Percentiles rank a stretch among this genome's conserved stretches.
Evolutionary conservation across 2,113 vertebrate genomes (phyloP).

Genomic region (Lasiurus cinereus): DNA sequence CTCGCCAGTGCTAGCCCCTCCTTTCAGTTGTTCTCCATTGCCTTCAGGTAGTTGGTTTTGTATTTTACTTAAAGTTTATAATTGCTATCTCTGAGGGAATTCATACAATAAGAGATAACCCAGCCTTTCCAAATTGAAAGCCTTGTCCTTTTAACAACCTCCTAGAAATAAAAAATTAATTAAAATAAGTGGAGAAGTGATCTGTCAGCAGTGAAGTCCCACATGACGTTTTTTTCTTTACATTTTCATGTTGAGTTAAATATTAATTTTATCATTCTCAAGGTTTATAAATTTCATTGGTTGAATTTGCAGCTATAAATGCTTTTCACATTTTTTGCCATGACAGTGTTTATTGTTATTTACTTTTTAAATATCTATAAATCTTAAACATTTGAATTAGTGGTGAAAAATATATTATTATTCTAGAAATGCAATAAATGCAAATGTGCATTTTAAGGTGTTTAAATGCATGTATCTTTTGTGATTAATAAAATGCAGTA

Average conservation of each 20-base stretch:
- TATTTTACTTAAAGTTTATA: neutral
- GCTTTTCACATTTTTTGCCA: neutral
- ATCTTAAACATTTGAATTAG: conserved; percentile 2
- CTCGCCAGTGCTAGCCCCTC: neutral
- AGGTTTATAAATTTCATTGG: conserved; percentile 4
- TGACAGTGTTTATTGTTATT: neutral
- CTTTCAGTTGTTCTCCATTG: neutral
- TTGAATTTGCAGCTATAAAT: neutral
- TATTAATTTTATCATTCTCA: neutral
- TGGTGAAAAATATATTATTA: neutral
- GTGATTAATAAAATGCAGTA: neutral
- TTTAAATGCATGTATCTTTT: conserved; percentile 29
- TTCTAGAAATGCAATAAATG: conserved; percentile 5
- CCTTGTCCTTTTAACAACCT: conserved; percentile 2
- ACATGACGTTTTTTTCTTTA: conserved; percentile 1
- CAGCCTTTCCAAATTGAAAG: conserved; percentile 7
- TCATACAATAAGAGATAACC: neutral
- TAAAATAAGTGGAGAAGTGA: neutral
- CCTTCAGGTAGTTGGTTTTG: neutral
- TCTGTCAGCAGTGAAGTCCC: neutral
- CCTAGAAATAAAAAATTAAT: conserved; percentile 15
- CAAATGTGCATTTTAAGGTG: neutral
- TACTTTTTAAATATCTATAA: neutral
- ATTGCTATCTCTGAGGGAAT: neutral
- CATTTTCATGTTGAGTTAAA: conserved; percentile 46